These are phyloP conservation scores for Scopus umbretta DNA, from an alignment of 2,113 vertebrate genomes.

Conservation along the genomic window DNA sequence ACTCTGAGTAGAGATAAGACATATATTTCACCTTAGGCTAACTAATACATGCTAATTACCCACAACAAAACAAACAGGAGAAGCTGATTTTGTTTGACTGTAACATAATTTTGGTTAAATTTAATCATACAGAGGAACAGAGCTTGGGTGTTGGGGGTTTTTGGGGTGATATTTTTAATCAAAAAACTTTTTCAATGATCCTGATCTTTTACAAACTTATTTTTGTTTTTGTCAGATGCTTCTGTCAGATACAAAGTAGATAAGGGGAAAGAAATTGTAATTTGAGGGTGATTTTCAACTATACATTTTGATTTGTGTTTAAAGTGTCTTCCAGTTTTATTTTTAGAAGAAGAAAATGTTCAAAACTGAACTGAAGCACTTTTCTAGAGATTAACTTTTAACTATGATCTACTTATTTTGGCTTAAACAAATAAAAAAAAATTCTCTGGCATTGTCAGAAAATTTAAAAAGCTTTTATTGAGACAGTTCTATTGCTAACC, in stretches of 20 bases:
- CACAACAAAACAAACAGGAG: not conserved
- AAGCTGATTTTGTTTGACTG: not conserved
- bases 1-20: not conserved
- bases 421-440: too few species aligned
- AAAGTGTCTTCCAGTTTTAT: not conserved
- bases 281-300: not conserved
- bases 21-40: not conserved
- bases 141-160: accelerated
- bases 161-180: not conserved
- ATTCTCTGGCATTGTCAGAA: not conserved
- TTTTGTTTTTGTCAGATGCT: not conserved
- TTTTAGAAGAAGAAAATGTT: not conserved
- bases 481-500: not conserved
- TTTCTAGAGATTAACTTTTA: not conserved
- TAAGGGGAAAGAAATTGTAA: not conserved
- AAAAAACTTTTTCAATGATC: not conserved
- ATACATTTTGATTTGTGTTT: not conserved
- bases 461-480: not conserved
- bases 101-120: not conserved
- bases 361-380: not conserved
- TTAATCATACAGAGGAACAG: not conserved
- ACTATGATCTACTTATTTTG: not conserved
- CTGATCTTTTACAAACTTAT: not conserved
- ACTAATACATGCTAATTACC: not conserved
- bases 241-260: not conserved